phyloP scores from a whole-genome alignment of 2,113 vertebrate species.

The Actenoides lindsayi region DNA sequence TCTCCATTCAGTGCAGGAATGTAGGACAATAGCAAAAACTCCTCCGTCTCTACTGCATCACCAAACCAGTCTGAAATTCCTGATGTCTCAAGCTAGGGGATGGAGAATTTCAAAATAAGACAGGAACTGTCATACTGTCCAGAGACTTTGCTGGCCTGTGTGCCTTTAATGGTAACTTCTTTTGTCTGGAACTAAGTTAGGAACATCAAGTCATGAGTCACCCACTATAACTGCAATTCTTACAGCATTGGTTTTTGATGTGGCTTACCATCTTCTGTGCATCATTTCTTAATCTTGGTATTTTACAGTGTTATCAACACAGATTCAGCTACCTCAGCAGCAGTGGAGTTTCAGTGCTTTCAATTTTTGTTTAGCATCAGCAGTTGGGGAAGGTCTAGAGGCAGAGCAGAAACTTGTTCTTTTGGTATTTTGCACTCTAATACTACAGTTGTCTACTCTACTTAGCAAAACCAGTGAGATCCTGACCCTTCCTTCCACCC shows the following conservation, averaged over 20 bases:
- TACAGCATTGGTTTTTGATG: neutral
- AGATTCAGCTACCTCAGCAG: neutral
- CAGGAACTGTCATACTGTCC: neutral
- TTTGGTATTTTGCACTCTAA: neutral
- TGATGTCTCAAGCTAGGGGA: neutral
- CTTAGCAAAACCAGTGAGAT: neutral
- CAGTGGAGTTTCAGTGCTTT: neutral
- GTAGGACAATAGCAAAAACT: neutral
- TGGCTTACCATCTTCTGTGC: neutral
- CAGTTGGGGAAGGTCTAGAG: neutral
- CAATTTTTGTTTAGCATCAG: neutral
- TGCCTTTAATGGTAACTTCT: neutral
- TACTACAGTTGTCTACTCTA: accelerated
- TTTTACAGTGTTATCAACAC: neutral
- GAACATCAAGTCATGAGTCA: neutral
- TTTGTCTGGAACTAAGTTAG: neutral
- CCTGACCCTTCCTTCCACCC: neutral
- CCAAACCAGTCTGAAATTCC: neutral
- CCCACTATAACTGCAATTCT: neutral
- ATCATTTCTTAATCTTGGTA: neutral
- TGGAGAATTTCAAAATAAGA: neutral
- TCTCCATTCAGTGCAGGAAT: neutral
- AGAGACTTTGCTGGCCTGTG: neutral
- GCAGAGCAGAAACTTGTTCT: neutral
- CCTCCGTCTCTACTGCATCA: neutral